A percentile compares a stretch with the other conserved stretches of the same genome.
These are phyloP conservation scores for Liopterus haemorrhoidalis DNA, from an alignment of 2,888 invertebrate species.

Conservation along the genomic window DNA sequence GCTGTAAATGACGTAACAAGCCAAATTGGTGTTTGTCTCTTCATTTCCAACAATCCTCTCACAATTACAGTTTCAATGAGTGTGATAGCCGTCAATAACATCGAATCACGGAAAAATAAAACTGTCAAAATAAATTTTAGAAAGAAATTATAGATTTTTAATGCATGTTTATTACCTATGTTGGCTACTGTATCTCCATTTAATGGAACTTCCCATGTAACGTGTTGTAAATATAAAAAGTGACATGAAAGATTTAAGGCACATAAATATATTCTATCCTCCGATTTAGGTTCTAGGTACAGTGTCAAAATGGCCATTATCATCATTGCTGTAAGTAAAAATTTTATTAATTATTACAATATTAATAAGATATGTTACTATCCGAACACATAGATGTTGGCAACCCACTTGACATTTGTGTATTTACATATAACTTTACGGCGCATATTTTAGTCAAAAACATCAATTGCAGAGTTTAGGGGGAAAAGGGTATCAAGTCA, in stretches of 20 bases:
- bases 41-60: slow-evolving; percentile 33
- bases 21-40: slow-evolving; percentile 35
- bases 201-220: slow-evolving; percentile 56
- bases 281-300: slow-evolving; percentile 53
- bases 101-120: slow-evolving; percentile 38
- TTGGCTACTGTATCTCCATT: slow-evolving; percentile 56
- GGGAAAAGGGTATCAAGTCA: too few species aligned
- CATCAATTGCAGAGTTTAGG: too few species aligned
- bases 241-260: slow-evolving; percentile 58
- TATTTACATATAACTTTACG: too few species aligned
- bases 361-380: slow-evolving; percentile 5
- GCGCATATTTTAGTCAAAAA: too few species aligned
- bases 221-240: slow-evolving; percentile 53
- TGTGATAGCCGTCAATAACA: slow-evolving; percentile 36
- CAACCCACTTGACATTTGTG: neutral
- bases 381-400: neutral
- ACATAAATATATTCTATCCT: slow-evolving; percentile 52
- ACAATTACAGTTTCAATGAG: slow-evolving; percentile 39
- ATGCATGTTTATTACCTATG: slow-evolving; percentile 44
- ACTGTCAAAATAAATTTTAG: slow-evolving; percentile 34
- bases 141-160: neutral
- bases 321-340: slow-evolving; percentile 47
- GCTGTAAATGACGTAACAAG: slow-evolving; percentile 34
- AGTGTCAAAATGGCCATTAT: slow-evolving; percentile 54
- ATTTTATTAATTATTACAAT: slow-evolving; percentile 1